Conservation (phyloP, 2,113 vertebrate genomes). For the Empidonax traillii region DNA sequence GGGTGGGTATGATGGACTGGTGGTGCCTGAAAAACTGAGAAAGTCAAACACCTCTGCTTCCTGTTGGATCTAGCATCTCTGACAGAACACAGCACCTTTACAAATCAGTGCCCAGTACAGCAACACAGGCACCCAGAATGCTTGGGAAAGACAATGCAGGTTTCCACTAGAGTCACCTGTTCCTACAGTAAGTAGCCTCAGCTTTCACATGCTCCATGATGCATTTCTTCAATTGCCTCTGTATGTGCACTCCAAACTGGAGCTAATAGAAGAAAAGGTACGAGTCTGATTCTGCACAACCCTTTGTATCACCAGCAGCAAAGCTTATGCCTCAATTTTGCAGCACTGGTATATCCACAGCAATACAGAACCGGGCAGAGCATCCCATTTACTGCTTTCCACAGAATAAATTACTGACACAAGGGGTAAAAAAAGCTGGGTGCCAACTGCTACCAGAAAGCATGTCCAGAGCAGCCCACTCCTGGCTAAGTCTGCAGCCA, state of each 20-base stretch:
- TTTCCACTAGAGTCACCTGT: accelerated
- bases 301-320: neutral
- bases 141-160: neutral
- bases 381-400: neutral
- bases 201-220: neutral
- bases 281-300: neutral
- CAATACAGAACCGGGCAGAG: neutral
- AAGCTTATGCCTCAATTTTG: accelerated
- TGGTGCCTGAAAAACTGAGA: neutral
- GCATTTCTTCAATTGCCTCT: neutral
- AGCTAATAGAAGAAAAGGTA: neutral
- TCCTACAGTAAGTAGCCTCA: neutral
- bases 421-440: neutral
- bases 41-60: neutral
- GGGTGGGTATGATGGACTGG: neutral
- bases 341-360: neutral
- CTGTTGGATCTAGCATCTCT: neutral
- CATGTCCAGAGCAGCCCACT: accelerated
- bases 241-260: neutral
- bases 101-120: neutral
- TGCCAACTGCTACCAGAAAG: neutral
- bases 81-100: neutral
- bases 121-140: neutral
- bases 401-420: neutral
- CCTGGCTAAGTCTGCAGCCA: neutral